Base-by-base conservation (phyloP, 2,797 vertebrate genomes). In the Leptoclinus maculatus region DNA sequence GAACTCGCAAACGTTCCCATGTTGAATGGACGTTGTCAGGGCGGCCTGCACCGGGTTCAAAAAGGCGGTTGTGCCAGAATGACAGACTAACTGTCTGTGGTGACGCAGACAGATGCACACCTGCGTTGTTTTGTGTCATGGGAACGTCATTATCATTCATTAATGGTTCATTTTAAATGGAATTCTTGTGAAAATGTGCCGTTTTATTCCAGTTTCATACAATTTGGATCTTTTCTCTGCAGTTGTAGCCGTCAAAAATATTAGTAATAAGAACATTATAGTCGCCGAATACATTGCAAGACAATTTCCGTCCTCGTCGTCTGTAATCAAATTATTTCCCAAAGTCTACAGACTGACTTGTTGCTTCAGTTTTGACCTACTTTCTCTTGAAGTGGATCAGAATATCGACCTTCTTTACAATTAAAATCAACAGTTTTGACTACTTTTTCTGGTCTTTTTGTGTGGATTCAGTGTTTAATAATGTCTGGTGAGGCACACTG, bases 1-100 rank as follows among this genome's bases (percentile, higher is more conserved):
- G 34, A 83, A 76, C 67, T 66, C 66, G 75, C 73, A 1, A 66
- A 64, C 66, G 45, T 41, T 66, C 62, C 72, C 43, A 68, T 47
- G 70, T 62, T 54, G 74, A 78, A 66, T 49, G 64, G 36, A 49
- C 57, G 82, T 76, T 57, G 79, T 78, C 78, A n/a, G 69, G 66
- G 14, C 36, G 69, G 56, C 49, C 64, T 17, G 59, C 39, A 6
- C 64, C 69, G 6, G 72, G 39, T 43, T 59, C n/a, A 23, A 57
- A 73, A 32, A 32, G 29, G 79, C 80, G 54, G 74, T 17, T 1
- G 16, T 71, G 74, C 74, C 82, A 76, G 75, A 43, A 54, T 23
- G 70, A 45, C 36, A 38, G 41, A 57, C 66, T 71, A 13, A 25
- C 75, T 81, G 83, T 82, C 79, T 74, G 82, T 63, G 71, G 19